A percentile compares a stretch with the other conserved stretches of the same genome.
Evolutionary conservation across 2,797 vertebrate genomes (phyloP).

Genomic region (Erethizon dorsatum): DNA sequence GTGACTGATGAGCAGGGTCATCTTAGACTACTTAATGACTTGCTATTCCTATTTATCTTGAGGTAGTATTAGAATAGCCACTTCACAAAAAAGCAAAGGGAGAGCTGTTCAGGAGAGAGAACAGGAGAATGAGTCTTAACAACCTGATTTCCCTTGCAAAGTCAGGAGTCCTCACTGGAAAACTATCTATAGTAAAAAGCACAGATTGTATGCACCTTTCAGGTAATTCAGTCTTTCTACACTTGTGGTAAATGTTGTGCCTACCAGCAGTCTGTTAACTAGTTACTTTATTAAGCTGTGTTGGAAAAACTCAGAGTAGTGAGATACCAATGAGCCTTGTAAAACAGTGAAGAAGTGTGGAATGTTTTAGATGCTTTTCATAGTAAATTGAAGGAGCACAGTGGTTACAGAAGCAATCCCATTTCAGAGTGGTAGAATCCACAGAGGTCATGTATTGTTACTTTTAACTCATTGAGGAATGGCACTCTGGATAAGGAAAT

Average conservation of each 20-base stretch:
- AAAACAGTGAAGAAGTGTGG: background rate
- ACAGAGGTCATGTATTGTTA: background rate
- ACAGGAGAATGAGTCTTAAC: background rate
- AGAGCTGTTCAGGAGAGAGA: background rate
- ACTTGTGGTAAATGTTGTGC: background rate
- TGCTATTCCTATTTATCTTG: background rate
- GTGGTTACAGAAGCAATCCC: background rate
- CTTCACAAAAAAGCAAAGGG: background rate
- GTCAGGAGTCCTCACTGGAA: background rate
- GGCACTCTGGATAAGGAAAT: background rate
- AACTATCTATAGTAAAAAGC: background rate
- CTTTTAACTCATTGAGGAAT: slow-evolving; percentile 1
- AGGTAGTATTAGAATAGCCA: background rate
- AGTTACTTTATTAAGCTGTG: background rate
- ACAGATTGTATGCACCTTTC: background rate
- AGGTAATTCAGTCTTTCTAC: background rate
- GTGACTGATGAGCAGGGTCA: background rate
- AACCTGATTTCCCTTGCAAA: background rate
- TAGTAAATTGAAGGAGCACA: background rate
- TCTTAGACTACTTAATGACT: background rate
- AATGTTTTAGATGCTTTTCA: background rate
- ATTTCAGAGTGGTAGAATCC: background rate
- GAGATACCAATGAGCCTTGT: background rate
- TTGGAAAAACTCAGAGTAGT: background rate
- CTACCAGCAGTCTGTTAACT: background rate